Conservation (phyloP, 2,113 vertebrate species). For the Colistium nudipinnis region DNA sequence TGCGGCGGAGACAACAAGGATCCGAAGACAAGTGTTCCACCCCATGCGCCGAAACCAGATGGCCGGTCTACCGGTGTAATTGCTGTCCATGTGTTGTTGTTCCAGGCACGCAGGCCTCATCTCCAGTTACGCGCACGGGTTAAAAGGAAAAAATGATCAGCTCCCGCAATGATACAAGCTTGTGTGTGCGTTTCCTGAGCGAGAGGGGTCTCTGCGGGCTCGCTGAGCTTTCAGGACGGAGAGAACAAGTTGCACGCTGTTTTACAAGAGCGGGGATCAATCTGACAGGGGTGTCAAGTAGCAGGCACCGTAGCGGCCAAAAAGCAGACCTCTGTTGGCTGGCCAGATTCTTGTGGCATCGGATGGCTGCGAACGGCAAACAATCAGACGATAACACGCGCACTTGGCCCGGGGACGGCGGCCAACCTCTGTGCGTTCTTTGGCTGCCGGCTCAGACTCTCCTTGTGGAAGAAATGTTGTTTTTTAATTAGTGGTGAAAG, state of each 20-base stretch:
- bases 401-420: constrained; percentile 48
- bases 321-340: constrained; percentile 56
- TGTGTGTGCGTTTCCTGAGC: constrained; percentile 49
- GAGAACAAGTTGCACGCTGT: constrained; percentile 74
- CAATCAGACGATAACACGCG: constrained; percentile 55
- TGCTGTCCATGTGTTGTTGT: constrained; percentile 33
- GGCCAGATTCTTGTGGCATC: constrained; percentile 67
- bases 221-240: constrained; percentile 58
- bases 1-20: constrained; percentile 9
- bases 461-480: constrained; percentile 45
- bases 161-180: constrained; percentile 38
- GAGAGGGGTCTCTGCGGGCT: constrained; percentile 50
- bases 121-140: constrained; percentile 54
- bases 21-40: constrained; percentile 38
- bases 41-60: constrained; percentile 63
- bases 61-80: constrained; percentile 59
- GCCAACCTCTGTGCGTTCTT: constrained; percentile 57
- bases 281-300: constrained; percentile 66
- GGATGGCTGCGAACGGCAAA: constrained; percentile 64
- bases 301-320: constrained; percentile 64
- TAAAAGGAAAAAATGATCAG: constrained; percentile 38
- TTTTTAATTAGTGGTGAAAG: constrained; percentile 60
- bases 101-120: constrained; percentile 27
- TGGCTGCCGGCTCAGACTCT: constrained; percentile 52
- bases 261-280: constrained; percentile 73